Evolutionary conservation across 1,140 invertebrate species (phyloP), one percentile per base, ranked within the genome.

Genomic region (Brachystomella parvula): DNA sequence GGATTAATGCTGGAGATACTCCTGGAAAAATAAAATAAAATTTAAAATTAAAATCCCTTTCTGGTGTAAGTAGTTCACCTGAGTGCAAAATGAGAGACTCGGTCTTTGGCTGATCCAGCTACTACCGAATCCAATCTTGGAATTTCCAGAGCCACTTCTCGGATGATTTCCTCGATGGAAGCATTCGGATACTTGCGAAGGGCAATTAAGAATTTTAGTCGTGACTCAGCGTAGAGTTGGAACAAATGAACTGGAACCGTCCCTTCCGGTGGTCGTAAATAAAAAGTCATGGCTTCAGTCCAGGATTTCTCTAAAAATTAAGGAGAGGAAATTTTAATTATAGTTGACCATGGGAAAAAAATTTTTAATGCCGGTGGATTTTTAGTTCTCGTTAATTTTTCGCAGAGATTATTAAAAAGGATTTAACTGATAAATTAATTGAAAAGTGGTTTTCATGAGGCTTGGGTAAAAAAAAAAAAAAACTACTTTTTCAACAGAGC

Each of bases 51-150:
- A 32, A 60, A 29, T 29, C 28, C 24, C 9, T 60, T 33, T 60
- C 29, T 17, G 9, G 9, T 29, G 24, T 15, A 29, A 21, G 33
- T 63, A 31, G n/a, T 9, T 53, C 28, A 63, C 62, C 62, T 49
- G n/a, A 63, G 26, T 9, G 62, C 62, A 53, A 49, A 63, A 53
- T 63, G 62, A 12, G 62, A 47, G 19, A 63, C 62, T 26, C 62
- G 19, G 31, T 63, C 62, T 47, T 47, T 49, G 1, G 47, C 1
- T 24, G 35, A 26, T 2, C 62, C 62, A 2, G 1, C 24, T 24
- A 63, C 29, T 1, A 63, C n/a, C 17, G 19, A 3, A 28, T 60
- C 29, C 29, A 60, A 24, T 24, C 26, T 12, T 15, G 28, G 9
- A 33, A 15, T 31, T 60, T 15, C 15, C 58, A 60, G 26, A 6